phyloP scores from a whole-genome alignment of 2,797 vertebrate genomes.

The Acrocephalus scirpaceus region DNA sequence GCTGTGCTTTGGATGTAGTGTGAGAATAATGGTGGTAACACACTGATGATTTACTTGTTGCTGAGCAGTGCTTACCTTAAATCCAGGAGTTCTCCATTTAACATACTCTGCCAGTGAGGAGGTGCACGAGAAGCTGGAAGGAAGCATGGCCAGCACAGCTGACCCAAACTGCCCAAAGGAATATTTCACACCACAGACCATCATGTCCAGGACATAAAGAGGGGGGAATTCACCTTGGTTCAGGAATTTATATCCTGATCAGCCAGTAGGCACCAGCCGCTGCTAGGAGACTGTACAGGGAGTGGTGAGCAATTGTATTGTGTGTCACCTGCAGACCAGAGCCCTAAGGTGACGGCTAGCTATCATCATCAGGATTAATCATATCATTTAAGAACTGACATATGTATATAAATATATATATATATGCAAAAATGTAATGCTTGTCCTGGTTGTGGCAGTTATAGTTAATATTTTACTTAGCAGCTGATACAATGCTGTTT shows the following conservation, averaged over 20 bases:
- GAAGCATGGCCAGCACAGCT: neutral
- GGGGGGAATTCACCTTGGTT: neutral
- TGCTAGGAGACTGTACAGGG: neutral
- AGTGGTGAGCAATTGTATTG: neutral
- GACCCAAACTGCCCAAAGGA: neutral
- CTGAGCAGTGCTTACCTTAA: neutral
- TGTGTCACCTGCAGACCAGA: neutral
- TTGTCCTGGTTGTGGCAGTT: neutral
- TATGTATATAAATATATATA: too few relatives aligned
- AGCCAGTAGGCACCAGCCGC: fast-evolving
- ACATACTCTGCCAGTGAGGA: neutral
- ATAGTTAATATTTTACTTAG: neutral
- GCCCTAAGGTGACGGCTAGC: neutral
- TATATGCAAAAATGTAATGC: neutral
- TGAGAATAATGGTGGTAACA: neutral
- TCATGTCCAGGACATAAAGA: neutral
- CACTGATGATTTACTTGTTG: neutral
- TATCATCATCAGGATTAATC: neutral
- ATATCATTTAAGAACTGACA: neutral
- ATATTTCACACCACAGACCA: neutral
- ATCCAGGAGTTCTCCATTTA: neutral
- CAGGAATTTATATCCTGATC: neutral
- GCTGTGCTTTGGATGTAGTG: neutral
- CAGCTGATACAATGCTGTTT: neutral
- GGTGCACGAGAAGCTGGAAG: neutral